A percentile compares a stretch with the other conserved stretches of the same genome.
Evolutionary conservation across 2,888 invertebrate species (phyloP).

Genomic region (Gasteruption jaculator): DNA sequence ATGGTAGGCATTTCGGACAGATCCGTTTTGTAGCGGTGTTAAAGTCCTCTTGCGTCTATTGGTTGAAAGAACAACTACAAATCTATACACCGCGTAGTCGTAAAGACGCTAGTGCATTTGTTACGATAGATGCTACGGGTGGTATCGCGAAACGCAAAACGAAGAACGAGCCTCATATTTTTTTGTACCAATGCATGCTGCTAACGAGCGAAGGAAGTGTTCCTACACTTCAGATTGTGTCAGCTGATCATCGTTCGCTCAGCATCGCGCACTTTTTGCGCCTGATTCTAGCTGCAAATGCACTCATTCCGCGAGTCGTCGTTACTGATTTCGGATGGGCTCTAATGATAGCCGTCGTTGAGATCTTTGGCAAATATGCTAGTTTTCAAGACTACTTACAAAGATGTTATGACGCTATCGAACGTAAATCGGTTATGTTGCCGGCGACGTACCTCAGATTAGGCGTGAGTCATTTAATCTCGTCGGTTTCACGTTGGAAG

Average conservation of each 20-base stretch:
- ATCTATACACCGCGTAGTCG: slow-evolving; percentile 12
- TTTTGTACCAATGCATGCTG: slow-evolving; percentile 18
- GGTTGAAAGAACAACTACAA: slow-evolving; percentile 14
- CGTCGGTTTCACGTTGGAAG: too few relatives aligned
- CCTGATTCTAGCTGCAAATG: slow-evolving; percentile 6
- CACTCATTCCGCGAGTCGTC: slow-evolving; percentile 11
- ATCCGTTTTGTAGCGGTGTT: too few relatives aligned
- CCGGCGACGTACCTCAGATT: too few relatives aligned
- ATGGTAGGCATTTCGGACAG: too few relatives aligned
- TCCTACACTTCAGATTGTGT: slow-evolving; percentile 17
- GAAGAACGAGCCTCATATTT: slow-evolving; percentile 7
- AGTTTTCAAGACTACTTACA: slow-evolving; percentile 13
- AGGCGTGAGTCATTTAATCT: too few relatives aligned
- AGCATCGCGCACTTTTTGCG: slow-evolving; percentile 12
- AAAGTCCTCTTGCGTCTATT: slow-evolving; percentile 17
- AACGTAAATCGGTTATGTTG: too few relatives aligned
- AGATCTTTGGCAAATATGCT: slow-evolving; percentile 12
- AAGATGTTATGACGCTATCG: slow-evolving; percentile 14
- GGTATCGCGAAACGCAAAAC: slow-evolving; percentile 8
- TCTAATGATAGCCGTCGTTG: slow-evolving; percentile 12
- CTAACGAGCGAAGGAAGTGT: slow-evolving; percentile 15
- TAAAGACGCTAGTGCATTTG: slow-evolving; percentile 9
- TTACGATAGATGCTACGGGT: slow-evolving; percentile 16
- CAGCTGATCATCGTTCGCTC: slow-evolving; percentile 15
- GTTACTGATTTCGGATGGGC: slow-evolving; percentile 17